Conservation (phyloP, 2,888 invertebrate species). For the Erebia aethiops region DNA sequence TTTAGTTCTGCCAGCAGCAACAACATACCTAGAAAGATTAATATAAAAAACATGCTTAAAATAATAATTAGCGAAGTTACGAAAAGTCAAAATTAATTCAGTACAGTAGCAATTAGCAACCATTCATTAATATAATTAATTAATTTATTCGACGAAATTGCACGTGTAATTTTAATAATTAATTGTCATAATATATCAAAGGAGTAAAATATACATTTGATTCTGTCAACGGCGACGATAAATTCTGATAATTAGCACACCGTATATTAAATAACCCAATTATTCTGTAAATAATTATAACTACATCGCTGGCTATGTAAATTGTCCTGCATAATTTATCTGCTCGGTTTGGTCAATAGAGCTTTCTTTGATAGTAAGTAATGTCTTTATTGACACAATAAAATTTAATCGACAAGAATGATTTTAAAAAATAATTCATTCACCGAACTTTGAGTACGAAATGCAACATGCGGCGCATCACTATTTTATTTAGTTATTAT, state of each 20-base stretch:
- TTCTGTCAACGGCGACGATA: slow-evolving; percentile 35
- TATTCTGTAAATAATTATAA: slow-evolving; percentile 28
- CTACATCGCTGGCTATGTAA: slow-evolving; percentile 24
- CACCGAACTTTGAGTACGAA: not conserved
- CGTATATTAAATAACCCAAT: slow-evolving; percentile 41
- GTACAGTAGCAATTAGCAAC: not conserved
- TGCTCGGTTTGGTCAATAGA: not conserved
- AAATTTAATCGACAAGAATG: not conserved
- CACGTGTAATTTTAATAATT: slow-evolving; percentile 13
- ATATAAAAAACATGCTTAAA: not conserved
- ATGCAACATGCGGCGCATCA: not conserved
- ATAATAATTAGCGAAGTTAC: not conserved
- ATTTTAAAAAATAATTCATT: not conserved
- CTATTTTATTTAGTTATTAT: not conserved
- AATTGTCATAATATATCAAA: slow-evolving; percentile 22
- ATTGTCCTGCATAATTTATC: slow-evolving; percentile 6
- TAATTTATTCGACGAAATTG: not conserved
- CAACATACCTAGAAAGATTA: too few relatives aligned
- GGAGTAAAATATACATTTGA: slow-evolving; percentile 25
- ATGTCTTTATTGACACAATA: not conserved
- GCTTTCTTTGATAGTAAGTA: not conserved
- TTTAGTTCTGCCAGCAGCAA: too few relatives aligned
- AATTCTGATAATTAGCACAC: slow-evolving; percentile 39
- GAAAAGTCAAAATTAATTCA: not conserved
- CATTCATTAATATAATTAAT: not conserved